Evolutionary conservation across 2,113 vertebrate genomes (phyloP).

Genomic region (Nycticryphes semicollaris): DNA sequence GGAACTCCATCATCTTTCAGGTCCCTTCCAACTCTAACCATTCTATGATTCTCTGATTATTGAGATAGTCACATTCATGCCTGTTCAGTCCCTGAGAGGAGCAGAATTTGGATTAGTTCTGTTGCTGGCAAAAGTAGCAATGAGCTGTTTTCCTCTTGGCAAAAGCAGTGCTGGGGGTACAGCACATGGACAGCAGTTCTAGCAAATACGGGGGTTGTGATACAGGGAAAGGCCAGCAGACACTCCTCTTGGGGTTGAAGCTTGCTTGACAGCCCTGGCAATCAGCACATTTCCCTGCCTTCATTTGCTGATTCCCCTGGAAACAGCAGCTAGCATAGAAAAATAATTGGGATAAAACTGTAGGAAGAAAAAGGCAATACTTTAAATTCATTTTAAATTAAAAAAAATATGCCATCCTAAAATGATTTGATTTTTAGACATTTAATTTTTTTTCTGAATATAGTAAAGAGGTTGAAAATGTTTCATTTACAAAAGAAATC

Average conservation of each 20-base stretch:
- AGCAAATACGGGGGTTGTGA: neutral
- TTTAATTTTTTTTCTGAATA: neutral
- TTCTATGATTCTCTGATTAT: neutral
- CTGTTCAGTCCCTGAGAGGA: neutral
- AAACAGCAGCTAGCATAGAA: neutral
- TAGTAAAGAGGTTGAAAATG: neutral
- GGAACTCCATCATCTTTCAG: too few species aligned
- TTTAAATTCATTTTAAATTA: neutral
- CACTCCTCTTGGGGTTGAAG: neutral
- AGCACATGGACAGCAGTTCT: neutral
- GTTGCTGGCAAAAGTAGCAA: neutral
- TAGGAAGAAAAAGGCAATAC: neutral
- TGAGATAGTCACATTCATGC: neutral
- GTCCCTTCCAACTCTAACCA: too few species aligned
- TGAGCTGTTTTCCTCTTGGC: neutral
- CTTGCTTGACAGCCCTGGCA: neutral
- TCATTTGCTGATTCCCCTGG: neutral
- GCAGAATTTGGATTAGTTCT: neutral
- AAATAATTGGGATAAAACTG: neutral
- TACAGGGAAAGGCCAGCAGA: fast-evolving
- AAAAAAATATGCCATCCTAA: neutral
- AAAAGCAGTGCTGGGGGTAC: neutral
- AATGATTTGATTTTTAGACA: neutral
- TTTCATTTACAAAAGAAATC: neutral
- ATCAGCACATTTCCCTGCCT: neutral